Percentiles rank a stretch among this genome's conserved stretches.
phyloP scores from a whole-genome alignment of 2,888 invertebrate species.

The Drepana falcataria region DNA sequence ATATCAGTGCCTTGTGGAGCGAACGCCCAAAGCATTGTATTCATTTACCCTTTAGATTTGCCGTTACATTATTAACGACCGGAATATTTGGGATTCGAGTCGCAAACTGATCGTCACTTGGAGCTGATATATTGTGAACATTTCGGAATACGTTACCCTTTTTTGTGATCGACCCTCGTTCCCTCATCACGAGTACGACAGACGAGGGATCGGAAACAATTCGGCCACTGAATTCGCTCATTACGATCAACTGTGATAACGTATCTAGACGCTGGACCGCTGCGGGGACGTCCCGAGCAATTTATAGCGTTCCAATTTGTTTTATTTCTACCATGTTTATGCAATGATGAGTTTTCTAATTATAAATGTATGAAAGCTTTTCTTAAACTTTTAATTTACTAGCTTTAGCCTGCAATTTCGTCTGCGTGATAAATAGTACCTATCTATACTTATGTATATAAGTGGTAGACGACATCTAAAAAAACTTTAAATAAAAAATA shows the following conservation, averaged over 20 bases:
- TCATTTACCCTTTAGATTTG: slow-evolving; percentile 15
- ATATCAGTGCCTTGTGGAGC: too few species aligned
- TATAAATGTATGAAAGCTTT: neutral
- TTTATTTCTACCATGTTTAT: neutral
- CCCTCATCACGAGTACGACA: slow-evolving; percentile 53
- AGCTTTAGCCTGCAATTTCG: too few species aligned
- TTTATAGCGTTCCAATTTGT: neutral
- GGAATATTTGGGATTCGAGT: slow-evolving; percentile 30
- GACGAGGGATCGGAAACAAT: slow-evolving; percentile 49
- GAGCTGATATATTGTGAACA: slow-evolving; percentile 47
- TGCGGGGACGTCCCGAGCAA: neutral
- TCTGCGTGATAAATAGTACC: too few species aligned
- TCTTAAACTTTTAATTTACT: too few species aligned
- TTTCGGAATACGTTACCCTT: slow-evolving; percentile 45
- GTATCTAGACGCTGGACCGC: slow-evolving; percentile 13
- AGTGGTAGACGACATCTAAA: too few species aligned
- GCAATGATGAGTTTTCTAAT: neutral
- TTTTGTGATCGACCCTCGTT: slow-evolving; percentile 45
- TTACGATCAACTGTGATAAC: slow-evolving; percentile 42
- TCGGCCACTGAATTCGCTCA: slow-evolving; percentile 38
- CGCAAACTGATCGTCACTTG: slow-evolving; percentile 41
- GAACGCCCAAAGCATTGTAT: neutral
- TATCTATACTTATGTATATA: too few species aligned
- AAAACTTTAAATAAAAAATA: too few species aligned
- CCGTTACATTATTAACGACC: slow-evolving; percentile 27